Conservation (phyloP, 2,888 invertebrate species). For the Orthosia incerta region DNA sequence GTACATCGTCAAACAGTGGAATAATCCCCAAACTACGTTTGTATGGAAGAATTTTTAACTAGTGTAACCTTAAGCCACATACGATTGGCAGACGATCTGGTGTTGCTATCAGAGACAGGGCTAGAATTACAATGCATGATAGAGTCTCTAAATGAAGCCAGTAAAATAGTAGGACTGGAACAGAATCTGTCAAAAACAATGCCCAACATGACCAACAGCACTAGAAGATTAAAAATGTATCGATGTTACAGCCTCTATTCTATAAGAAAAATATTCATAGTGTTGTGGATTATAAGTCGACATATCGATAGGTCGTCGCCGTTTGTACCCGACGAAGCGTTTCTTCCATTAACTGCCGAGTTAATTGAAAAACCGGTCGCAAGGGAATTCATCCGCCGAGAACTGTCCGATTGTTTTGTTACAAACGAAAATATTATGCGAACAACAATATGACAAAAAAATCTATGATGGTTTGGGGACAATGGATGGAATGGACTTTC, state of each 20-base stretch:
- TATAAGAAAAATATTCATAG: conserved; percentile 49
- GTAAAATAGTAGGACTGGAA: no score
- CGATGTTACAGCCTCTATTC: neutral
- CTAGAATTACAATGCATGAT: no score
- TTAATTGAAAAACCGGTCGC: conserved; percentile 72
- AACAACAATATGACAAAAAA: conserved; percentile 41
- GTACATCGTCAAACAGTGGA: no score
- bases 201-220: no score
- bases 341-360: conserved; percentile 68
- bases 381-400: conserved; percentile 59
- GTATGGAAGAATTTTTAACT: no score
- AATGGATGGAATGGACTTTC: conserved; percentile 17
- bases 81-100: no score
- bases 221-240: no score
- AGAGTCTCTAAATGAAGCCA: no score
- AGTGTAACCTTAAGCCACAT: no score
- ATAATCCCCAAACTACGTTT: no score
- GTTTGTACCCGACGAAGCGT: conserved; percentile 63
- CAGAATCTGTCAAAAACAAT: no score
- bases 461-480: conserved; percentile 15
- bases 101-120: no score
- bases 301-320: conserved; percentile 56
- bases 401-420: conserved; percentile 62
- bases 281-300: conserved; percentile 53
- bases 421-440: conserved; percentile 66